Evolutionary conservation across 2,888 invertebrate species (phyloP).

Genomic region (Amphipoea oculea): DNA sequence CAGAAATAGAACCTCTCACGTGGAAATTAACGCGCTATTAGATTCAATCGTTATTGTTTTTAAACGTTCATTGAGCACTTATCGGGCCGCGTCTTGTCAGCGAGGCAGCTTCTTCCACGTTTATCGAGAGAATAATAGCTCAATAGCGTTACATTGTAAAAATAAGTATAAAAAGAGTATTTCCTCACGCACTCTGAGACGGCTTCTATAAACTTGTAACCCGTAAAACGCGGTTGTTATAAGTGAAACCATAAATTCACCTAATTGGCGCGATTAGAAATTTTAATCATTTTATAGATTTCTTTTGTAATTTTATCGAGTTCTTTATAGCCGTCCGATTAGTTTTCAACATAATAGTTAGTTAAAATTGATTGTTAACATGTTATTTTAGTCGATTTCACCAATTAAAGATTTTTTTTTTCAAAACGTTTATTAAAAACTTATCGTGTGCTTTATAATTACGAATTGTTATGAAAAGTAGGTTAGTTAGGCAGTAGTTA

Average conservation of each 20-base stretch:
- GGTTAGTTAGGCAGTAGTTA: constrained; percentile 60
- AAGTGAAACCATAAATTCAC: constrained; percentile 85
- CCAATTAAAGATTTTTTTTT: constrained; percentile 78
- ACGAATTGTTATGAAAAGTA: constrained; percentile 71
- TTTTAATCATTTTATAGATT: constrained; percentile 89
- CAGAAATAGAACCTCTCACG: constrained; percentile 58
- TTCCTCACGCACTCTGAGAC: constrained; percentile 62
- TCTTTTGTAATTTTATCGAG: constrained; percentile 89
- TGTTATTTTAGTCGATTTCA: constrained; percentile 84
- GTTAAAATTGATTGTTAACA: constrained; percentile 88
- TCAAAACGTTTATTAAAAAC: constrained; percentile 67
- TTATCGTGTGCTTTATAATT: constrained; percentile 72
- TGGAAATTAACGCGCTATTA: constrained; percentile 66
- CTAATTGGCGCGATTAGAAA: constrained; percentile 89
- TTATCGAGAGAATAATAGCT: constrained; percentile 65
- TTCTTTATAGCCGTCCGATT: constrained; percentile 84
- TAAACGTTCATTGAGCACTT: constrained; percentile 66
- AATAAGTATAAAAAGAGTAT: constrained; percentile 52
- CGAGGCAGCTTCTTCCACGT: constrained; percentile 58
- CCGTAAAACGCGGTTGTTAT: constrained; percentile 64
- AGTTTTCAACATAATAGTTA: constrained; percentile 86
- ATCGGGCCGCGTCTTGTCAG: constrained; percentile 65
- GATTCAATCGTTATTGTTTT: constrained; percentile 66
- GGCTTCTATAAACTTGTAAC: constrained; percentile 64
- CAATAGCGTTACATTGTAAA: constrained; percentile 70